Evolutionary conservation across 1,140 invertebrate species (phyloP), one percentile per base, ranked within the genome.

Genomic region (Phthorimaea operculella): DNA sequence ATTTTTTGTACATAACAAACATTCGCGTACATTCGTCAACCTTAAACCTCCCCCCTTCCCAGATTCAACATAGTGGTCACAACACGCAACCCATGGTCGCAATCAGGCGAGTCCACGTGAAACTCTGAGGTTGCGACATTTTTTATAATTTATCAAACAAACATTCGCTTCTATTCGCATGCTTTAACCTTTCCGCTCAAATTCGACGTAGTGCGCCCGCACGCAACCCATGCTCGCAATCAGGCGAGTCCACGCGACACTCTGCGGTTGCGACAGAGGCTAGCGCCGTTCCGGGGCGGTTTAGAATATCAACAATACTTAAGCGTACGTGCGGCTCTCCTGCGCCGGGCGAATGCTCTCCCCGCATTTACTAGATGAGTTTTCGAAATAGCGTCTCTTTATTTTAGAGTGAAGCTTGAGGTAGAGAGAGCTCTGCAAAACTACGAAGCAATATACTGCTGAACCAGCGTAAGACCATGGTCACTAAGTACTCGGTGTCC

Each of bases 301-400:
- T 76, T 78, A 77, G 76, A 76, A 79, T 82, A 79, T 75, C 72
- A 74, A 76, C 74, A 76, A 74, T 72, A 72, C 64, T 75, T 72
- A 74, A 62, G 62, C 55, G 65, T 62, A 66, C 65, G 63, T 72
- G 64, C 58, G 55, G 57, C 58, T 63, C 61, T 71, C 59, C 52
- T 63, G 62, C 64, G 61, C 55, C 57, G 57, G 68, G 68, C 53
- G 64, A 28, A 69, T 63, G 58, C 55, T 33, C 64, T 49, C 52
- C 62, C 55, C 64, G 70, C 71, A 74, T 74, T 78, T 72, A 67
- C 70, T 64, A 74, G 70, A 79, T 79, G 72, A 82, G 70, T 63
- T 77, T 79, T 67, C 59, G 63, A 72, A 72, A 76, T 64, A 68
- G 21, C 9, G 21, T 28, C 11, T n/a, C 11, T 4, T 3, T 4